Evolutionary conservation across 1,140 invertebrate species (phyloP).

Genomic region (Spodoptera frugiperda): DNA sequence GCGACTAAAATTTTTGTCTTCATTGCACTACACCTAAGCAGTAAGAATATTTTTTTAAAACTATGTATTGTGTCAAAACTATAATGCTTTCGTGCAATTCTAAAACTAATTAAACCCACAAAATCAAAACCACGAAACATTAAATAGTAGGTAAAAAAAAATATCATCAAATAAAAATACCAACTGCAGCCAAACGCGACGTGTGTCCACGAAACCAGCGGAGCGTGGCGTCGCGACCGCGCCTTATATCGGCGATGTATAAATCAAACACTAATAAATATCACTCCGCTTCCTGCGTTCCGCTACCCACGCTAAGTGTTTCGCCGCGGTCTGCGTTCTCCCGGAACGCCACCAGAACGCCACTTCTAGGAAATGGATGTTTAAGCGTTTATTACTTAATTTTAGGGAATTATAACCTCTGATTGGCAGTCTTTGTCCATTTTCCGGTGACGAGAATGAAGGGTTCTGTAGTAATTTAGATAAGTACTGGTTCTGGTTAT

Average conservation of each 20-base stretch:
- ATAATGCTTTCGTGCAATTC: too few relatives aligned
- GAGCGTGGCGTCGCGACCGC: conserved; percentile 72
- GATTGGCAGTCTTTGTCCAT: conserved; percentile 14
- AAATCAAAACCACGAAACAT: too few relatives aligned
- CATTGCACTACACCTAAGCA: too few relatives aligned
- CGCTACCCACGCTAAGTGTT: conserved; percentile 28
- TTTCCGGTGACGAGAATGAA: conserved; percentile 9
- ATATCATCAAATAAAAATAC: conserved; percentile 14
- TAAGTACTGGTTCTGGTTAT: conserved; percentile 1
- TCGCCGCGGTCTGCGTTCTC: background rate
- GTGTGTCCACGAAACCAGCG: conserved; percentile 53
- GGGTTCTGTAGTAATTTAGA: background rate
- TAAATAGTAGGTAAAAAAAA: background rate
- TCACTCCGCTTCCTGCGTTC: conserved; percentile 68
- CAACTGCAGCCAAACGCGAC: conserved; percentile 6
- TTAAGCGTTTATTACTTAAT: conserved; percentile 42
- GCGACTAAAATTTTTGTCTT: too few relatives aligned
- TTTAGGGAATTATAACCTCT: conserved; percentile 40
- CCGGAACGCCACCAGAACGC: conserved; percentile 20
- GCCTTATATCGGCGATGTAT: conserved; percentile 78
- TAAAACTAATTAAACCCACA: too few relatives aligned
- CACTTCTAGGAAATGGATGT: conserved; percentile 38
- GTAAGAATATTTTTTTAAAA: too few relatives aligned
- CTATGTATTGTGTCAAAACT: too few relatives aligned
- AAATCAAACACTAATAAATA: conserved; percentile 81